A percentile compares a stretch with the other conserved stretches of the same genome.
These are phyloP conservation scores for Burhinus oedicnemus DNA, from an alignment of 2,113 vertebrate species.

Conservation along the genomic window DNA sequence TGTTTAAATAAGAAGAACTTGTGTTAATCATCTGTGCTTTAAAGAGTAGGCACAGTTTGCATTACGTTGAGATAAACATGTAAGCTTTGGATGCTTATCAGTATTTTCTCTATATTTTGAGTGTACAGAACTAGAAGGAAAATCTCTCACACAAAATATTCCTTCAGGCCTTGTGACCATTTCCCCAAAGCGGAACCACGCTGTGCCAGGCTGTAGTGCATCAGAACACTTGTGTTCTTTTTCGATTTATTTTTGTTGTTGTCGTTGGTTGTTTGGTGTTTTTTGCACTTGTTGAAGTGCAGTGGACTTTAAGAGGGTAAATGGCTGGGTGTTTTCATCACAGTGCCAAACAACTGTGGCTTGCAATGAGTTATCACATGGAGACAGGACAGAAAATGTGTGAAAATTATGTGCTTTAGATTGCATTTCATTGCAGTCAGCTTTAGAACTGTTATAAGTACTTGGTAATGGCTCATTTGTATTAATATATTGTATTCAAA, in stretches of 20 bases:
- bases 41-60: background rate
- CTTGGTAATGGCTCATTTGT: background rate
- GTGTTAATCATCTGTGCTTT: background rate
- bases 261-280: background rate
- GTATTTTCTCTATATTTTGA: background rate
- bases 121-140: background rate
- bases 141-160: background rate
- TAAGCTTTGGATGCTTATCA: background rate
- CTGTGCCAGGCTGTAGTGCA: background rate
- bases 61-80: background rate
- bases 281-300: background rate
- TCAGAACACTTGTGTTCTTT: background rate
- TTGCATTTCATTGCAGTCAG: background rate
- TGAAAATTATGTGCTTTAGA: background rate
- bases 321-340: background rate
- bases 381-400: background rate
- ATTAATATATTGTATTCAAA: background rate
- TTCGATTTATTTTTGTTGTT: background rate
- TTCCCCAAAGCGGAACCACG: rapidly evolving
- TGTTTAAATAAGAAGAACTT: background rate
- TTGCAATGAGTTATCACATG: background rate
- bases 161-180: background rate
- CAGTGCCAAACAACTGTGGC: background rate
- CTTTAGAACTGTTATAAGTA: background rate
- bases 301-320: background rate